Conservation (phyloP, 2,888 invertebrate species). For the Nemotelus nigrinus region DNA sequence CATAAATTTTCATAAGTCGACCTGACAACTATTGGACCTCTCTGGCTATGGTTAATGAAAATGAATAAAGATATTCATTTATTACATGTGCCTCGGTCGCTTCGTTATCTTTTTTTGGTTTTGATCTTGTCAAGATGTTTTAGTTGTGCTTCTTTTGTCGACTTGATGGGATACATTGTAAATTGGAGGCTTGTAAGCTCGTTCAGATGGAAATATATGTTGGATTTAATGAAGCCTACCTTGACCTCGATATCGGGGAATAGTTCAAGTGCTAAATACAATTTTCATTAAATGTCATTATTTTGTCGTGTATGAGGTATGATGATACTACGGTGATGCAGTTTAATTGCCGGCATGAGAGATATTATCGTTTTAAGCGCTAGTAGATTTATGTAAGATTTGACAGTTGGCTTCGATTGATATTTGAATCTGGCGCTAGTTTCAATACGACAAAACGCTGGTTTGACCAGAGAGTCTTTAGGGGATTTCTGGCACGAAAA, state of each 20-base stretch:
- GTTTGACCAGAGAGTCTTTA: too few species aligned
- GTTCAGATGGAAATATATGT: background rate
- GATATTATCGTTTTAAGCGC: too few species aligned
- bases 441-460: too few species aligned
- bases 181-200: too few species aligned
- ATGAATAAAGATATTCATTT: constrained; percentile 21
- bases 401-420: too few species aligned
- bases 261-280: constrained; percentile 28
- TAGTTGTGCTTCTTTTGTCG: background rate
- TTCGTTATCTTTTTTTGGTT: background rate
- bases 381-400: too few species aligned
- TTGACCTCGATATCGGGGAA: constrained; percentile 32
- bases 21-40: background rate
- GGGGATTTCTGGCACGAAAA: too few species aligned
- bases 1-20: background rate
- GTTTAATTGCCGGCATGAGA: too few species aligned
- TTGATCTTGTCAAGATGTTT: too few species aligned
- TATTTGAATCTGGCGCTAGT: too few species aligned
- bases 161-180: background rate
- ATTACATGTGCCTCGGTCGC: background rate
- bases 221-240: constrained; percentile 12
- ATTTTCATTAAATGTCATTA: background rate
- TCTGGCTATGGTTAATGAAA: constrained; percentile 18
- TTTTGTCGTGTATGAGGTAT: too few species aligned
- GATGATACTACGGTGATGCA: too few species aligned